Evolutionary conservation across 2,888 invertebrate genomes (phyloP).

Genomic region (Chymomyza amoena): DNA sequence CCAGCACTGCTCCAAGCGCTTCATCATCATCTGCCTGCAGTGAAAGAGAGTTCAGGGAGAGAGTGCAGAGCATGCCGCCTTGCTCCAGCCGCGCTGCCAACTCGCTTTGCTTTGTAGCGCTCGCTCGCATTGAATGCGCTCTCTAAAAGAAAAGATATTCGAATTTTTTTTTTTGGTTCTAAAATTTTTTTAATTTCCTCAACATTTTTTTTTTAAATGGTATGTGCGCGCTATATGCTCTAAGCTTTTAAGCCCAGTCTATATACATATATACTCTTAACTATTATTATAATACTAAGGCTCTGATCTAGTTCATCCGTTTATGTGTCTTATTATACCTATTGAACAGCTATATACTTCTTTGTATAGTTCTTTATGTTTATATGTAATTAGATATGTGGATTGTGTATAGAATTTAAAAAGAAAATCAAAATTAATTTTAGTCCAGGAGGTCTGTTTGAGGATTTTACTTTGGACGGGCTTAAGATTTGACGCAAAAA

Average conservation of each 20-base stretch:
- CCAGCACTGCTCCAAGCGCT: slow-evolving; percentile 46
- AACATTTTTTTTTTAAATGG: neutral
- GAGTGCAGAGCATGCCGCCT: neutral
- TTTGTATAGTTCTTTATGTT: neutral
- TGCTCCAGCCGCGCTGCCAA: neutral
- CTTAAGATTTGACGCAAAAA: too few relatives aligned
- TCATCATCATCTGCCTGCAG: slow-evolving; percentile 20
- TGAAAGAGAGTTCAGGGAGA: neutral
- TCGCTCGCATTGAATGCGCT: neutral
- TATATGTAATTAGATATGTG: neutral
- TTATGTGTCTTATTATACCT: neutral
- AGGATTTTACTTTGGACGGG: neutral
- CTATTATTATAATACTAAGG: neutral
- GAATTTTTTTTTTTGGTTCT: neutral
- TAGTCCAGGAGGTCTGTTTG: neutral
- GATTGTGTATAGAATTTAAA: neutral
- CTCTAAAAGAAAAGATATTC: neutral
- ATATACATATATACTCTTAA: neutral
- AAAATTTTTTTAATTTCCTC: neutral
- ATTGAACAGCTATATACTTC: neutral
- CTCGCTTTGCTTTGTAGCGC: slow-evolving; percentile 1
- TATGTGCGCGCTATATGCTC: neutral
- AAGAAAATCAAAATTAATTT: neutral
- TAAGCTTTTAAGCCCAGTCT: neutral
- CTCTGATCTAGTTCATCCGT: neutral